Evolutionary conservation across 2,888 invertebrate species (phyloP).

Genomic region (Zaprionus lineosus): DNA sequence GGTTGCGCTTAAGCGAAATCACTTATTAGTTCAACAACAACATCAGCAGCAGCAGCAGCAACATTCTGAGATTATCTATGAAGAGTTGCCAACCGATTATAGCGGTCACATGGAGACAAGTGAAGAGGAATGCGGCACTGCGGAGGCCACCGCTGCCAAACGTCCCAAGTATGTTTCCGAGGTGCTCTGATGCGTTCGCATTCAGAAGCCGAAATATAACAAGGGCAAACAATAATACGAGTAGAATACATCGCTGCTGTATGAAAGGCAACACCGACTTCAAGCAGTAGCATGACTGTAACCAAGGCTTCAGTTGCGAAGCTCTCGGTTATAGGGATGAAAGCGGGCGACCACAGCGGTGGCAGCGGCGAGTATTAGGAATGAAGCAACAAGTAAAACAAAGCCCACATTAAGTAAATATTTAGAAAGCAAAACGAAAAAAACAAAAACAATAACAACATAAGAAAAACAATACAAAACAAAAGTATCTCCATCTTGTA

Average conservation of each 20-base stretch:
- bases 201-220: conserved; percentile 61
- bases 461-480: conserved; percentile 12
- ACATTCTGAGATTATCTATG: conserved; percentile 80
- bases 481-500: conserved; percentile 75
- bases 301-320: conserved; percentile 8
- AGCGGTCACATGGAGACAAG: conserved; percentile 79
- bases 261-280: conserved; percentile 5
- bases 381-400: conserved; percentile 37
- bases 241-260: background rate
- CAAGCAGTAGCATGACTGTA: conserved; percentile 16
- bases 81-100: conserved; percentile 81
- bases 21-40: conserved; percentile 71
- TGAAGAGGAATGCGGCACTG: conserved; percentile 80
- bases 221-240: conserved; percentile 55
- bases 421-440: conserved; percentile 48
- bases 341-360: background rate
- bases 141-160: conserved; percentile 73
- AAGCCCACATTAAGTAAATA: conserved; percentile 47
- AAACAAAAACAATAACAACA: conserved; percentile 19
- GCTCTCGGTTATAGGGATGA: background rate
- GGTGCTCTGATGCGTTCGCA: conserved; percentile 81
- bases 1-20: conserved; percentile 81
- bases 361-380: conserved; percentile 17
- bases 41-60: conserved; percentile 46
- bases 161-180: conserved; percentile 81